Conservation (phyloP, 2,797 vertebrate genomes). For the Crenuchus spilurus region DNA sequence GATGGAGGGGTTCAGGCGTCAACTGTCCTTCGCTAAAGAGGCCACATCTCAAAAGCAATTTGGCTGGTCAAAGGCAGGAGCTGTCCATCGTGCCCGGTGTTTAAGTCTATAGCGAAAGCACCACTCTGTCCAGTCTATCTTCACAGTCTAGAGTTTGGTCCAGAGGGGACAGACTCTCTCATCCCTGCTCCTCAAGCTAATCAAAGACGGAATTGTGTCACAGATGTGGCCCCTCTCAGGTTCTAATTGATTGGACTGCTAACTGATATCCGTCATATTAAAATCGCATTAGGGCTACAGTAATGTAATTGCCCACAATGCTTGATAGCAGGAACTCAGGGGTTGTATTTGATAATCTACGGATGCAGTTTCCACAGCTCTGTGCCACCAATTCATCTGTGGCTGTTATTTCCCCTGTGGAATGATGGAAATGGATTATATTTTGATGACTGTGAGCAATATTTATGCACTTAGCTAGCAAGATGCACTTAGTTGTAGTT, state of each 20-base stretch:
- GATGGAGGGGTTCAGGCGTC: slow-evolving; percentile 29
- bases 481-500: neutral
- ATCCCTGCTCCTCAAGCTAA: slow-evolving; percentile 20
- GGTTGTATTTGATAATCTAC: slow-evolving; percentile 31
- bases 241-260: slow-evolving; percentile 55
- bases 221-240: slow-evolving; percentile 49
- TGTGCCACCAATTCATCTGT: neutral
- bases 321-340: slow-evolving; percentile 46
- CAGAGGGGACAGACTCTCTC: neutral
- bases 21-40: slow-evolving; percentile 43
- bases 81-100: slow-evolving; percentile 13
- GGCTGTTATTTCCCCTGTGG: neutral
- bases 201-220: slow-evolving; percentile 24
- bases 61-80: slow-evolving; percentile 15
- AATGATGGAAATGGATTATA: neutral
- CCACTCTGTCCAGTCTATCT: slow-evolving; percentile 11
- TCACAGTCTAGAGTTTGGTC: slow-evolving; percentile 5
- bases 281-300: slow-evolving; percentile 51
- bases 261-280: slow-evolving; percentile 57
- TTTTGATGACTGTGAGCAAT: slow-evolving; percentile 10
- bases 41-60: slow-evolving; percentile 42
- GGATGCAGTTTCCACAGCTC: slow-evolving; percentile 28
- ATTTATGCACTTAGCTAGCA: too few species aligned
- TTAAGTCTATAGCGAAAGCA: slow-evolving; percentile 26
- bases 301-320: slow-evolving; percentile 53